Base-by-base conservation (phyloP, 23 tunicate genomes). In the Styela plicata region DNA sequence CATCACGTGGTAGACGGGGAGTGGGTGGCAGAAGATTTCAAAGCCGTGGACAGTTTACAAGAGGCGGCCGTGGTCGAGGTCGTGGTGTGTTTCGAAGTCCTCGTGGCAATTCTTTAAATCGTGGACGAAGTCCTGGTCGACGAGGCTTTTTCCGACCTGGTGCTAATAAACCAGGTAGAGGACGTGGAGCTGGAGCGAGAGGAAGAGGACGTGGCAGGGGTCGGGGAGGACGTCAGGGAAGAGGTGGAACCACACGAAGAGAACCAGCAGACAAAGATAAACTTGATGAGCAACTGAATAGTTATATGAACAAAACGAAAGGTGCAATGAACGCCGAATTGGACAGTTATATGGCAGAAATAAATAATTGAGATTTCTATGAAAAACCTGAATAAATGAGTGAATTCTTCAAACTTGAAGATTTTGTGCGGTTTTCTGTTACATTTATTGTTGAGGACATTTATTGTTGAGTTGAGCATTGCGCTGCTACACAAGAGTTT, bases 301-400 rank as follows among this genome's bases (percentile, higher is more conserved):
- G 80, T 21, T 96, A 96, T 85, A 96, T 96, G 99, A 83, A 86
- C 0, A 88, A 96, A 69, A 90, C 91, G 57, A 86, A 74, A 70
- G 90, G 91, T 20, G 80, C 84, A 36, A 85, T 94, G 88, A 90
- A 94, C 86, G 95, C 98, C 17, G 95, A 94, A 64, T 67, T 94
- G 69, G 98, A 94, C 70, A 89, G 79, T 3, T 94, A 94, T 82
- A 94, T 89, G 95, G 87, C 95, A 3, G 87, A 89, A 74, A 75
- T 71, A 19, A 75, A 69, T 61, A 32, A 71, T 71, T 71, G 37
- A 71, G 29, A 16, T 18, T 18, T 18, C 64, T 57, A 57, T 57
- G 64, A 57, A 18, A 20, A 57, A n/a, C n/a, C n/a, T n/a, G n/a
- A n/a, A n/a, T n/a, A n/a, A n/a, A n/a, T n/a, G n/a, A n/a, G n/a